These are phyloP conservation scores for Uria aalge DNA, from an alignment of 2,113 vertebrate species.

Conservation along the genomic window DNA sequence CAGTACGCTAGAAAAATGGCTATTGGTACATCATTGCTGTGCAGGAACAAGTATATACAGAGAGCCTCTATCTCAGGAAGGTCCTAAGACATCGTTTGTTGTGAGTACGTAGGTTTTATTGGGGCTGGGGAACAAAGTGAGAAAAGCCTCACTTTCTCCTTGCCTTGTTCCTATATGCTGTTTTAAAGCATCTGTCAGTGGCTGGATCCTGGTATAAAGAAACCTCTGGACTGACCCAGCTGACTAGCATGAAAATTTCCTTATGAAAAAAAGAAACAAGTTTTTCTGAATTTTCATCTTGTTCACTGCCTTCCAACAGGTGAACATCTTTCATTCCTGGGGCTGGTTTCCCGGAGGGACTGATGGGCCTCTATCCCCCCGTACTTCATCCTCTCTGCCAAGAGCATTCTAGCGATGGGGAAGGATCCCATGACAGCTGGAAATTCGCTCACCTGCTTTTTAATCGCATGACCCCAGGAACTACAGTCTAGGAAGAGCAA, in stretches of 20 bases:
- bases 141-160: not conserved
- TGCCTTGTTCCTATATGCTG: not conserved
- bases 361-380: not conserved
- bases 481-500: slow-evolving; percentile 20
- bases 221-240: not conserved
- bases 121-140: not conserved
- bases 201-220: not conserved
- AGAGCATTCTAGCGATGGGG: not conserved
- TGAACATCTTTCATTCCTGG: not conserved
- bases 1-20: not conserved
- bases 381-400: not conserved
- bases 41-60: not conserved
- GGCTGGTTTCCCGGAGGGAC: not conserved
- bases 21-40: not conserved
- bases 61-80: not conserved
- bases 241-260: not conserved
- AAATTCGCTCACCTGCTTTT: slow-evolving; percentile 38
- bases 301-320: not conserved
- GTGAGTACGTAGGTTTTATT: not conserved
- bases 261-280: not conserved
- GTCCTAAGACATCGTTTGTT: not conserved
- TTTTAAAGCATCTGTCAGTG: not conserved
- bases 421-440: not conserved
- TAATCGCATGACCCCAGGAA: not conserved
- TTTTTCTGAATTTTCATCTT: not conserved